Evolutionary conservation across 2,888 invertebrate species (phyloP).

Genomic region (Diarsia mendica): DNA sequence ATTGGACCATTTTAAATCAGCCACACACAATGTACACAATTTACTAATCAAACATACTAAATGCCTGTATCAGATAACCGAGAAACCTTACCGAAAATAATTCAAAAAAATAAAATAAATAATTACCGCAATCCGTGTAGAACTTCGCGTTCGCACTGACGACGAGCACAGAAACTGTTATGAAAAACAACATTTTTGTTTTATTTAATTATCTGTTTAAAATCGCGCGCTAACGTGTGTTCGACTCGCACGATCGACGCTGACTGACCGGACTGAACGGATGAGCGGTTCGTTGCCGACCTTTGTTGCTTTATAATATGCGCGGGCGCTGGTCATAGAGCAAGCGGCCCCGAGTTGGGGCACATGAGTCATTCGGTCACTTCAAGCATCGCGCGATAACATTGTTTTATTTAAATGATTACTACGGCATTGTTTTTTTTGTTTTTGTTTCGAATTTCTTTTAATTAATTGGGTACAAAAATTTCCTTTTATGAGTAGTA

Average conservation of each 20-base stretch:
- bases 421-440: neutral
- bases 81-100: conserved; percentile 11
- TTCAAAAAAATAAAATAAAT: conserved; percentile 30
- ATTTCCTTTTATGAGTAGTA: too few species aligned
- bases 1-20: conserved; percentile 29
- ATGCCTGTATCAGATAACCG: conserved; percentile 38
- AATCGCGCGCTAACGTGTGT: conserved; percentile 84
- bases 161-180: conserved; percentile 77
- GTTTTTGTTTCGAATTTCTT: neutral
- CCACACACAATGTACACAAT: conserved; percentile 50
- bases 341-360: conserved; percentile 61
- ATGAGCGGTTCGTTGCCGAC: conserved; percentile 79
- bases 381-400: conserved; percentile 10
- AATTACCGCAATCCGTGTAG: conserved; percentile 86
- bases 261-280: conserved; percentile 76
- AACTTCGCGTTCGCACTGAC: conserved; percentile 85
- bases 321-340: conserved; percentile 84
- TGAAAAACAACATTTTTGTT: conserved; percentile 80
- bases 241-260: conserved; percentile 83
- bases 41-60: conserved; percentile 57
- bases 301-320: conserved; percentile 85
- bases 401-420: conserved; percentile 27
- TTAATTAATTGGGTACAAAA: too few species aligned
- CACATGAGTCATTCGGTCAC: conserved; percentile 36
- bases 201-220: conserved; percentile 29